Evolutionary conservation across 2,113 vertebrate genomes (phyloP), one percentile per base, ranked within the genome.

Genomic region (Trochalopteron elliotii): DNA sequence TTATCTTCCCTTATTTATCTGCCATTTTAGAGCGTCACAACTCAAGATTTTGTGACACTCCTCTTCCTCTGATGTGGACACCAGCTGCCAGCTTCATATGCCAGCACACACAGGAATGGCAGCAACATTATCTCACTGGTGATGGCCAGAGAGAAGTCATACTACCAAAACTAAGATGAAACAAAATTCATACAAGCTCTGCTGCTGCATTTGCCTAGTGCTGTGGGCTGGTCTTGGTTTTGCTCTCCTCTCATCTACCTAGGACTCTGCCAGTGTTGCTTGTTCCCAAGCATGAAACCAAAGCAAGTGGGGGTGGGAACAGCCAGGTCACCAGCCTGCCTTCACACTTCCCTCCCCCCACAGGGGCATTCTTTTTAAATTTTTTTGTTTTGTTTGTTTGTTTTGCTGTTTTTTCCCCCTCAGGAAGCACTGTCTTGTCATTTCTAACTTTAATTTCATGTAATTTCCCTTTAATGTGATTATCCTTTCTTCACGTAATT

Each of bases 11-110:
- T 61, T 60, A 55, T 57, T 55, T 82, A 27, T 30, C 49, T 77
- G 37, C 27, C 1, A 1, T 45, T 79, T 80, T 27, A 52, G 49
- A 79, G 45, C 3, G 1, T 14, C 0, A 1, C 0, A 0, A 24
- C n/a, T 61, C 35, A 35, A 67, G 45, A 14, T 28, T 33, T 37
- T 40, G 60, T 53, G 69, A 67, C 12, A 21, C 21, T 93, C 30
- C 18, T 79, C 9, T 30, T 89, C 21, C 9, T 79, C 11, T 21
- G 14, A 4, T 5, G 49, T 17, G 10, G 53, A 52, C 24, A 35
- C 24, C 37, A 67, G 24, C 20, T 78, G 39, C 60, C 39, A 47
- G 39, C 50, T 74, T 82, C 39, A 21, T 22, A 35, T 4, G 11
- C 42, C 47, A 82, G 75, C 31, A 31, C 18, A 53, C 2, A 3